Evolutionary conservation across 2,113 vertebrate species (phyloP).

Genomic region (Platycercus adscitus): DNA sequence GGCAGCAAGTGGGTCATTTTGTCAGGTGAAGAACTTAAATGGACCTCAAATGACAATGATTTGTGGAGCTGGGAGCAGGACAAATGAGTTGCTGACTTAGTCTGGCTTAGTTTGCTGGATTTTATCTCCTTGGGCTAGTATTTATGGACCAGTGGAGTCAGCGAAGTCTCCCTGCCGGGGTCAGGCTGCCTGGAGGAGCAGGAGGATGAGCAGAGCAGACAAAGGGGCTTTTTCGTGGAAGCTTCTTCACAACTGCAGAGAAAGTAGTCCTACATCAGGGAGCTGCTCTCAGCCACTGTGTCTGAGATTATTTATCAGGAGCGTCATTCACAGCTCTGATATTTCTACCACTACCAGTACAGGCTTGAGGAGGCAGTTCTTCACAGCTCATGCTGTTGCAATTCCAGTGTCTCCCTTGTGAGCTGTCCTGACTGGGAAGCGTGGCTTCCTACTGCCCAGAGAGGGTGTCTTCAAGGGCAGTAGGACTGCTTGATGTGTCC

Average conservation of each 20-base stretch:
- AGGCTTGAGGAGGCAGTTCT: background rate
- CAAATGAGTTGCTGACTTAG: background rate
- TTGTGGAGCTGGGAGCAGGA: background rate
- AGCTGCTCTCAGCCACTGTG: fast-evolving
- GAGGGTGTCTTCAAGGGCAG: fast-evolving
- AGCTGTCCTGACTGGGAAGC: fast-evolving
- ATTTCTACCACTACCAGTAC: fast-evolving
- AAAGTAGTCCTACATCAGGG: background rate
- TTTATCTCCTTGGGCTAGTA: background rate
- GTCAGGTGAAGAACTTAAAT: background rate
- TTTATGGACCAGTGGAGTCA: background rate
- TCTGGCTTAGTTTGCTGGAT: background rate
- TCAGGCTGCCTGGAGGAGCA: background rate
- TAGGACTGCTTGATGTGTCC: fast-evolving
- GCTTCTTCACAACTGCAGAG: background rate
- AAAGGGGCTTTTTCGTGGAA: background rate
- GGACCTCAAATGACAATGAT: background rate
- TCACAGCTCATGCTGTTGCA: fast-evolving
- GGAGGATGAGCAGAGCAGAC: background rate
- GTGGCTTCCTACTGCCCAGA: fast-evolving
- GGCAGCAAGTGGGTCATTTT: background rate
- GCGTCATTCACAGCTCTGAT: background rate
- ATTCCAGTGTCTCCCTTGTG: background rate
- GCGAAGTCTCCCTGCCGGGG: fast-evolving
- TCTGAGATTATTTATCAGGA: background rate